These are phyloP conservation scores for Neosalanx taihuensis DNA, from an alignment of 2,797 vertebrate genomes.

Conservation along the genomic window DNA sequence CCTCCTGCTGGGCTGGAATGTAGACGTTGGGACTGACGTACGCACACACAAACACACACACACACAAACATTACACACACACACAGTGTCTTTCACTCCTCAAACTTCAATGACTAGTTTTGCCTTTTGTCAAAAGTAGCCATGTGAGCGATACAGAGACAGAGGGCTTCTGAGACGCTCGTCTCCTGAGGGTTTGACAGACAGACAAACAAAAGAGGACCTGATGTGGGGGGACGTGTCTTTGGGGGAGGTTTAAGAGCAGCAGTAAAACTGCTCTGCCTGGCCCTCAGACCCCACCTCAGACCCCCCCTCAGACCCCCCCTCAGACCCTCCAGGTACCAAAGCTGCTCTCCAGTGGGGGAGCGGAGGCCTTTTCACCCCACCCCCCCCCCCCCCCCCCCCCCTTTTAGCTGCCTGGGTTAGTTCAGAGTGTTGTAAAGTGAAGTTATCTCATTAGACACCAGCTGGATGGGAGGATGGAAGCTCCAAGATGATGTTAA, in stretches of 20 bases:
- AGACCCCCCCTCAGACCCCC: slow-evolving; percentile 31
- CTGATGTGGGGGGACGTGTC: slow-evolving; percentile 41
- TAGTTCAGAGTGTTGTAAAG: too few species aligned
- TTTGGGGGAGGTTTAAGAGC: slow-evolving; percentile 46
- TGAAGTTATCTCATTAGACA: too few species aligned
- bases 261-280: slow-evolving; percentile 49
- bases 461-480: background rate
- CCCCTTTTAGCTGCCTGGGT: background rate
- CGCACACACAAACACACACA: slow-evolving; percentile 31
- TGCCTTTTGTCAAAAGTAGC: slow-evolving; percentile 57
- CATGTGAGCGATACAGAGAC: slow-evolving; percentile 46
- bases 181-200: slow-evolving; percentile 63
- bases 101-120: slow-evolving; percentile 51
- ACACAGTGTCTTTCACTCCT: slow-evolving; percentile 36
- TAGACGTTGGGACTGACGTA: slow-evolving; percentile 60
- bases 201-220: slow-evolving; percentile 61
- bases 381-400: too few species aligned
- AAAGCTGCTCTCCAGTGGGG: slow-evolving; percentile 18
- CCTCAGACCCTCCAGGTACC: slow-evolving; percentile 30
- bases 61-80: slow-evolving; percentile 32
- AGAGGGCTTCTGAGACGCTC: slow-evolving; percentile 56
- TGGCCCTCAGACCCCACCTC: slow-evolving; percentile 31
- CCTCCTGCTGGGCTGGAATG: slow-evolving; percentile 66
- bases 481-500: background rate
- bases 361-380: background rate